Percentiles rank a stretch among this genome's conserved stretches.
phyloP scores from a whole-genome alignment of 2,797 vertebrate species.

The Prunella strophiata region DNA sequence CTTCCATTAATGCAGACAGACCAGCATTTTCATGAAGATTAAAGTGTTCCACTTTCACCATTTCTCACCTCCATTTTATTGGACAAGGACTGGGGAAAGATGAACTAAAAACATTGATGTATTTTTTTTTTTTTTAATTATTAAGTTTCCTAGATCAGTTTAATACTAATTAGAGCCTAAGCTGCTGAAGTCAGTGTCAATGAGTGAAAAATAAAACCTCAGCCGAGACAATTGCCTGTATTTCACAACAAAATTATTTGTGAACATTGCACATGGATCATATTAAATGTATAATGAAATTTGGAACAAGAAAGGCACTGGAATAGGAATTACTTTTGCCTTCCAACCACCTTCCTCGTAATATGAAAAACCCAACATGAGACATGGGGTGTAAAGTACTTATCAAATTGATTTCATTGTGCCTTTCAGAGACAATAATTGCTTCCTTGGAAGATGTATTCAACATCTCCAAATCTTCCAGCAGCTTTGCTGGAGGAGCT shows the following conservation, averaged over 20 bases:
- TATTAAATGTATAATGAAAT: neutral
- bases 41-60: slow-evolving; percentile 3
- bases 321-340: neutral
- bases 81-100: neutral
- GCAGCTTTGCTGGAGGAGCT: neutral
- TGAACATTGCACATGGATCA: neutral
- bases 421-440: neutral
- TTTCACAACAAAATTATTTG: slow-evolving; percentile 13
- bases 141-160: neutral
- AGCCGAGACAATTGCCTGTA: neutral
- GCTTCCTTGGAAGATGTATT: neutral
- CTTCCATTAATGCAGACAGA: slow-evolving; percentile 25
- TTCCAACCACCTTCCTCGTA: neutral
- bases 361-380: neutral
- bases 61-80: slow-evolving; percentile 12
- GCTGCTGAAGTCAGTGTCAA: neutral
- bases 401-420: neutral
- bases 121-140: neutral
- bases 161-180: neutral
- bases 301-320: neutral
- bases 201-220: neutral
- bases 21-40: slow-evolving; percentile 25
- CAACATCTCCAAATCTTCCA: neutral
- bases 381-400: neutral
- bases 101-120: neutral